These are phyloP conservation scores for Hyles euphorbiae DNA, from an alignment of 1,140 invertebrate genomes.

Conservation along the genomic window DNA sequence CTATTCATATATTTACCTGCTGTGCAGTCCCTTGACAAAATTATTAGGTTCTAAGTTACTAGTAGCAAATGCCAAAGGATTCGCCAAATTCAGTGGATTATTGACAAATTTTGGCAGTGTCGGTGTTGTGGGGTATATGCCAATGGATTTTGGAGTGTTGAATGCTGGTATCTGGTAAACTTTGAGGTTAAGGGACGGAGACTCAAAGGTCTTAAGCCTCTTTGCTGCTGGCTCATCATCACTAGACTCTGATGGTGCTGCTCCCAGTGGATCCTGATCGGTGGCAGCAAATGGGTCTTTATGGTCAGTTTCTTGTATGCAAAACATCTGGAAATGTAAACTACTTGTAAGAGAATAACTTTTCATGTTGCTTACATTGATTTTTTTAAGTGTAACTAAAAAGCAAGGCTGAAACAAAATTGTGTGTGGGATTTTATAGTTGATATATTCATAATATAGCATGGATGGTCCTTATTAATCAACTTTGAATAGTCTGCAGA, in stretches of 20 bases:
- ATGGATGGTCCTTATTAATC: too few species aligned
- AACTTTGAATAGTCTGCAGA: too few species aligned
- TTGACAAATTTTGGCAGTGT: slow-evolving; percentile 63
- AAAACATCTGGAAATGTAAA: slow-evolving; percentile 58
- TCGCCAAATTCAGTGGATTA: slow-evolving; percentile 62
- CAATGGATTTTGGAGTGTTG: slow-evolving; percentile 46
- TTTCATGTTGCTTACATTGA: too few species aligned
- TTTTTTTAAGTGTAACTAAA: too few species aligned
- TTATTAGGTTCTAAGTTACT: slow-evolving; percentile 31
- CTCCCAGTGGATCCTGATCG: slow-evolving; percentile 50
- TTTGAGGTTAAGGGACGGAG: slow-evolving; percentile 50
- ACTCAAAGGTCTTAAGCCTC: slow-evolving; percentile 37
- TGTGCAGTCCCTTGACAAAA: slow-evolving; percentile 49
- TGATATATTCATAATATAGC: too few species aligned
- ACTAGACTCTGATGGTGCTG: slow-evolving; percentile 42
- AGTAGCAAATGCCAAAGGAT: slow-evolving; percentile 47
- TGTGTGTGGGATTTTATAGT: too few species aligned
- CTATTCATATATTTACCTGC: slow-evolving; percentile 17
- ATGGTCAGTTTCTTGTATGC: slow-evolving; percentile 57
- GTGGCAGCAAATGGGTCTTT: slow-evolving; percentile 33
- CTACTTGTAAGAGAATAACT: too few species aligned
- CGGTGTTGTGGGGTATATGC: slow-evolving; percentile 42
- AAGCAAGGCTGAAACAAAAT: too few species aligned
- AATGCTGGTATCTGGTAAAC: slow-evolving; percentile 63
- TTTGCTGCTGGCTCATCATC: slow-evolving; percentile 60